Evolutionary conservation across 2,797 vertebrate species (phyloP), one percentile per base, ranked within the genome.

Genomic region (Pseudomugil tenellus): DNA sequence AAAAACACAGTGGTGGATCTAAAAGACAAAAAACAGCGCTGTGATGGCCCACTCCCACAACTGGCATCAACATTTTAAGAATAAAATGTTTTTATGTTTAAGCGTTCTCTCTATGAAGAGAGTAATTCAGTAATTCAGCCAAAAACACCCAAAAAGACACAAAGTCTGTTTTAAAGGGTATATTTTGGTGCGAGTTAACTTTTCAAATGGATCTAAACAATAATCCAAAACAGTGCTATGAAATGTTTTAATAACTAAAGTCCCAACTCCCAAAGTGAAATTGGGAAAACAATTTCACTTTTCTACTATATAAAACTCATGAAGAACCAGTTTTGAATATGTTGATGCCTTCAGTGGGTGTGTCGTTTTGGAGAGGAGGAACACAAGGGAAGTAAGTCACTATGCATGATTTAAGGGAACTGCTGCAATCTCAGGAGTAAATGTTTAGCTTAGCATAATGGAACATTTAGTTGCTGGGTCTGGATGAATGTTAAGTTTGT

Each of bases 371-470:
- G 55, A 88, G 32, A 86, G 69, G 64, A 85, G 79, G 70, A 74
- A 76, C 68, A 84, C 63, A 68, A 70, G 85, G 89, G 80, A 81
- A 79, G 76, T 82, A 83, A 84, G 88, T 91, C 80, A 85, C 85
- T 86, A 90, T 88, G 89, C 82, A 87, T 89, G 90, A 86, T 89
- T 91, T 76, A 67, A 90, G 83, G 87, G 80, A 87, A 88, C 85
- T 87, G 89, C 89, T 89, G 89, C 87, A 88, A 85, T 89, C 78
- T 90, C 69, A 73, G 82, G 77, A 53, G 79, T 91, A 81, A 84
- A 81, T 81, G 80, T 90, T 91, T 85, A 84, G 89, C 87, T 87
- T 87, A 89, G 91, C 91, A 84, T 70, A 83, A 92, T 91, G 91
- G 81, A 87, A 91, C 80, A 90, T 92, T 93, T 86, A 90, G 87